Base-by-base conservation (phyloP, 2,888 invertebrate genomes). In the Volucella zonaria region DNA sequence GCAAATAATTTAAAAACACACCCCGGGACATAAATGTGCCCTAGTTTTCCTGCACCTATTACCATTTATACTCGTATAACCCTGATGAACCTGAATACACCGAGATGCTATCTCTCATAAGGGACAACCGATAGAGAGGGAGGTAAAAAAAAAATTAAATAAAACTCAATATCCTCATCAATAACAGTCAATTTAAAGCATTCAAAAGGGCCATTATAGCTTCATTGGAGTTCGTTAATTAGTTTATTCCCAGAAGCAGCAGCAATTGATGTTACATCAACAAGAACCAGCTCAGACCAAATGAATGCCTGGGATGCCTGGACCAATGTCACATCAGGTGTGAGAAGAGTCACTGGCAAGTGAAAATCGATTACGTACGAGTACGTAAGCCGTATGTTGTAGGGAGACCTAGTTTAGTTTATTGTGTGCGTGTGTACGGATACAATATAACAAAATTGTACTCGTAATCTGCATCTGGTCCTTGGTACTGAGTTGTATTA, bases 141-240 rank as follows among this genome's bases (percentile, higher is more conserved):
- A 64, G 23, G 38, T 18, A 45, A 62, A 66, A 23, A 66, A 23
- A 8, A 45, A 54, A 47, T 62, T 54, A 56, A 74, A 74, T 64
- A n/a, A 64, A 64, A 18, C 14, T 4, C 8, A 42, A 56, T 42
- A 67, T 68, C 45, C 51, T 45, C 68, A 76, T 76, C 66, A 76
- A 76, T 52, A 68, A 76, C 67, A 68, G 59, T 61, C 68, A 67
- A 67, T 59, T 59, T 59, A 67, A 58, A 59, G 52, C 67, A 52
- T 66, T 61, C 76, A 54, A 76, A 68, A 45, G 67, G 49, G 54
- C 59, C 76, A 45, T 61, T 61, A 67, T 54, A 43, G 40, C 67
- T 68, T 45, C 59, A 68, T 54, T 76, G 61, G 38, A 61, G 67
- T 67, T 67, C 38, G 51, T 67, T 76, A 76, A 76, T 76, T 76